phyloP scores from a whole-genome alignment of 2,888 invertebrate genomes.

The Criorhina ranunculi region DNA sequence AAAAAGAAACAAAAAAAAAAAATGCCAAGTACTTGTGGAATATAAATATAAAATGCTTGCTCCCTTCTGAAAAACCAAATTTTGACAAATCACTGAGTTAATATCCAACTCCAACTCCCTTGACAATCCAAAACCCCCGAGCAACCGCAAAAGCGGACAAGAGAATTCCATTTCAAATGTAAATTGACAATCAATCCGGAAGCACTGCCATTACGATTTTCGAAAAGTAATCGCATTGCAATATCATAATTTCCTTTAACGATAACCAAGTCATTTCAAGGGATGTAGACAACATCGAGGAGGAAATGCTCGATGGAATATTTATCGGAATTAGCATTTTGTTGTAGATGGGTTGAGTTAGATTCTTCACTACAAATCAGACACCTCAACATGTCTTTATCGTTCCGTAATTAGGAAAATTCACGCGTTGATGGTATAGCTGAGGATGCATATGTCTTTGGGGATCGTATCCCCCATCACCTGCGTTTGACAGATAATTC shows the following conservation, averaged over 20 bases:
- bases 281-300: not conserved
- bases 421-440: not conserved
- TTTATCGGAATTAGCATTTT: conserved; percentile 31
- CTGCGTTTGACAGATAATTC: conserved; percentile 44
- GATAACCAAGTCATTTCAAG: not conserved
- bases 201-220: conserved; percentile 19
- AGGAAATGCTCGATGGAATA: not conserved
- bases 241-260: conserved; percentile 34
- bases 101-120: not conserved
- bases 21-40: not conserved
- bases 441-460: not conserved
- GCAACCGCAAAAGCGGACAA: conserved; percentile 6
- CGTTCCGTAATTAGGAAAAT: conserved; percentile 25
- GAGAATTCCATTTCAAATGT: conserved; percentile 7
- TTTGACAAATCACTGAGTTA: conserved; percentile 20
- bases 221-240: conserved; percentile 34
- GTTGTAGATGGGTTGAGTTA: conserved; percentile 19
- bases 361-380: conserved; percentile 8
- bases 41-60: conserved; percentile 2
- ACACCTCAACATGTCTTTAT: conserved; percentile 7
- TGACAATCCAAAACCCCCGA: not conserved
- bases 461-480: conserved; percentile 1
- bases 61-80: not conserved
- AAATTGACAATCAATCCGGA: conserved; percentile 26
- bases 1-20: not conserved